Conservation (phyloP, 2,113 vertebrate genomes). For the Cyphomyrus plagiostoma region DNA sequence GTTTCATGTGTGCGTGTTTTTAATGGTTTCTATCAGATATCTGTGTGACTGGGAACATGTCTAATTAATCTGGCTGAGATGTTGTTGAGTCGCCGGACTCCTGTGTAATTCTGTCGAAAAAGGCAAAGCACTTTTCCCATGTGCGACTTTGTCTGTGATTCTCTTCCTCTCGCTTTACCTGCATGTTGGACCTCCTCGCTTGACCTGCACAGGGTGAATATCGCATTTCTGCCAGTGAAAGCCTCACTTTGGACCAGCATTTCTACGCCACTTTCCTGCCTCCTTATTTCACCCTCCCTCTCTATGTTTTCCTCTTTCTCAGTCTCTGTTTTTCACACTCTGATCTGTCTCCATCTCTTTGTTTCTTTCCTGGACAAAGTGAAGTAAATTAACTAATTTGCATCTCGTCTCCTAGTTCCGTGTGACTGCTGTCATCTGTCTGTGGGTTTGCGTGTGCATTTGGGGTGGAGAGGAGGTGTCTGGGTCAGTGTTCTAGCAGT, state of each 20-base stretch:
- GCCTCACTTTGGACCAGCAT: background rate
- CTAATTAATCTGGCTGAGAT: background rate
- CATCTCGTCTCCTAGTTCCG: constrained; percentile 34
- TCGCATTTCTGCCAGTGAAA: too few species aligned
- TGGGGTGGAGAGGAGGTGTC: background rate
- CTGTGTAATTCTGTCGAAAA: background rate
- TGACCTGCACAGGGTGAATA: too few species aligned
- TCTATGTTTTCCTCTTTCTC: background rate
- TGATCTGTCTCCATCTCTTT: background rate
- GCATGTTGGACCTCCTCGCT: background rate
- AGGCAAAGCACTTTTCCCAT: background rate
- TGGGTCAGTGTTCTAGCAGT: background rate
- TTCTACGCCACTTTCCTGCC: background rate
- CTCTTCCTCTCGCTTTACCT: background rate
- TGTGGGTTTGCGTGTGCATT: background rate
- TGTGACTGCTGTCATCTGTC: constrained; percentile 17
- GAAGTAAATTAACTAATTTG: constrained; percentile 38
- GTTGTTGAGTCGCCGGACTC: background rate
- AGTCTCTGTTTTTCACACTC: background rate
- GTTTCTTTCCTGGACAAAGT: constrained; percentile 23
- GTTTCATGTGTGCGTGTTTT: background rate
- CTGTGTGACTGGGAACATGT: background rate
- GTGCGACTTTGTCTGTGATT: background rate
- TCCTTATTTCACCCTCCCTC: background rate
- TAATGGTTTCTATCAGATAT: background rate